These are phyloP conservation scores for Trachelipus rathkii DNA, from an alignment of 1,140 invertebrate species.

Conservation along the genomic window DNA sequence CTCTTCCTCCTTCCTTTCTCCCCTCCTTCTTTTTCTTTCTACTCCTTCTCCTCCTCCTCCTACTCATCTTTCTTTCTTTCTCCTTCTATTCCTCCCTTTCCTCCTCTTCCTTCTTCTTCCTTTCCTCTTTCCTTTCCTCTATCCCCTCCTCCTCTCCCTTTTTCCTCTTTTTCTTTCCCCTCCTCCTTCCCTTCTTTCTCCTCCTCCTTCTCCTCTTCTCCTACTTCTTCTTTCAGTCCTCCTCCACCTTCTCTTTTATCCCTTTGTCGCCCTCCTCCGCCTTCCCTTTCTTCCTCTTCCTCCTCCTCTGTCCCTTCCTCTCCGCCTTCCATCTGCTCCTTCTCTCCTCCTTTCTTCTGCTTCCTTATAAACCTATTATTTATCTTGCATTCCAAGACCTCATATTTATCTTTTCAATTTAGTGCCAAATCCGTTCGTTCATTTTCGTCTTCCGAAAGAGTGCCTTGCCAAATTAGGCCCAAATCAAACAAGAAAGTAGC, in stretches of 20 bases:
- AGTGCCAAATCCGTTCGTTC: no score
- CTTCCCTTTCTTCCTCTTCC: not conserved
- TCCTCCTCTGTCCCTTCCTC: not conserved
- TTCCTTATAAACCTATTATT: no score
- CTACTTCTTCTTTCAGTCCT: not conserved
- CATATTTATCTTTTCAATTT: no score
- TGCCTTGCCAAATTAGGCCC: not conserved
- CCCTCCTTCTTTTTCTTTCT: not conserved
- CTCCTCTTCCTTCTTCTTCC: not conserved
- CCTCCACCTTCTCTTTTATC: not conserved
- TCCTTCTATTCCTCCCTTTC: not conserved
- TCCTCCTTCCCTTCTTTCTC: not conserved
- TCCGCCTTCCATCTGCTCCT: no score
- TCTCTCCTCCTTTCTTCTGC: conserved; percentile 8
- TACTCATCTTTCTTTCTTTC: not conserved
- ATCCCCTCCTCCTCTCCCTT: not conserved
- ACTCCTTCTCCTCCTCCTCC: conserved; percentile 17
- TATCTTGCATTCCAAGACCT: no score
- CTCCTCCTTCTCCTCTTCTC: not conserved
- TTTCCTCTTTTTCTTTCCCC: not conserved
- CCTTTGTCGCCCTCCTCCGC: no score
- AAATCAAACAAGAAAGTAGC: not conserved
- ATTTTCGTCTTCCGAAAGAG: no score
- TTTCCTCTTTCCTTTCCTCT: not conserved
- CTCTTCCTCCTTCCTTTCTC: not conserved